These are phyloP conservation scores for Hymenochirus boettgeri DNA, from an alignment of 2,113 vertebrate species.

Conservation along the genomic window DNA sequence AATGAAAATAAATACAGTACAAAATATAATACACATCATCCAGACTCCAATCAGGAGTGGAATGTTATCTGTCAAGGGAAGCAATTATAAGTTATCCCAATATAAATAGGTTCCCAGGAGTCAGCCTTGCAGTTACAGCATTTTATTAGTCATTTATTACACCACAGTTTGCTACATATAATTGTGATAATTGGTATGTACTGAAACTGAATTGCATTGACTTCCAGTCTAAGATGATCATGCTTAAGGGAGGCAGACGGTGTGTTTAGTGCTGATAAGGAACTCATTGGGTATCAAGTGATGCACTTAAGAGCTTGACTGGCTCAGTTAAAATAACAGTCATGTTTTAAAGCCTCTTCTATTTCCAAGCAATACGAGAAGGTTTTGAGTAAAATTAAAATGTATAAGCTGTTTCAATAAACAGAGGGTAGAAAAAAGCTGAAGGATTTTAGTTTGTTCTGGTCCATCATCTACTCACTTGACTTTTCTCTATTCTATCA, in stretches of 20 bases:
- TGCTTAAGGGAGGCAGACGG: neutral
- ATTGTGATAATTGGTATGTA: conserved; percentile 8
- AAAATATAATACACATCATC: neutral
- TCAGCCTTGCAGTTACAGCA: neutral
- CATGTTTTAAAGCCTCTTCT: neutral
- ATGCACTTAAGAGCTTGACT: neutral
- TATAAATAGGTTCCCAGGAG: neutral
- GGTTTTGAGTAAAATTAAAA: too few species aligned
- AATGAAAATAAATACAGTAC: too few species aligned
- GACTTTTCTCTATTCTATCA: too few species aligned
- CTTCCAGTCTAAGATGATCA: neutral
- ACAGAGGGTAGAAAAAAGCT: too few species aligned
- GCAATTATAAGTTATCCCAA: neutral
- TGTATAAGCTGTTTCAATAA: too few species aligned
- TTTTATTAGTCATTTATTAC: neutral
- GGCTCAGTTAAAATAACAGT: neutral
- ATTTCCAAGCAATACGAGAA: neutral
- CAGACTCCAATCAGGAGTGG: neutral
- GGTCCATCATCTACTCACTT: too few species aligned
- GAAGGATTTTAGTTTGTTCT: too few species aligned
- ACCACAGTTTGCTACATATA: neutral
- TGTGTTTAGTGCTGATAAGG: conserved; percentile 4
- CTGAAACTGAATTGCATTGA: conserved; percentile 1
- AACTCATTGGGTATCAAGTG: neutral
- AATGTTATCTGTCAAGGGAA: neutral